Conservation (phyloP, 2,888 invertebrate species). For the Dryomyza anilis region DNA sequence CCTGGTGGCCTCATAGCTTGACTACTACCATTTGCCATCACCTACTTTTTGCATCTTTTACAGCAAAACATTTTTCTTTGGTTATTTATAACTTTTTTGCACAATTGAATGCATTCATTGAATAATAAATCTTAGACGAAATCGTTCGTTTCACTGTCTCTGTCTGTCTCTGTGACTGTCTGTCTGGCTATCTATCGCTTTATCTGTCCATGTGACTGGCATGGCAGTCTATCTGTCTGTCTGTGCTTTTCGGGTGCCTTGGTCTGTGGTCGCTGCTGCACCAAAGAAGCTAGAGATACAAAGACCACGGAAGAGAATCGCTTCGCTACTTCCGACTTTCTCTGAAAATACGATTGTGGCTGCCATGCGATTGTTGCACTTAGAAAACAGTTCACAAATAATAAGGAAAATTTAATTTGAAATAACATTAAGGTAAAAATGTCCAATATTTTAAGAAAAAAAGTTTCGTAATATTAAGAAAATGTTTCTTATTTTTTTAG, state of each 20-base stretch:
- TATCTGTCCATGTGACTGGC: not conserved
- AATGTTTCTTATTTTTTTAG: no score
- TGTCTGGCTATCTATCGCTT: not conserved
- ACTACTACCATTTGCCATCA: not conserved
- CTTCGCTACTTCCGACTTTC: conserved; percentile 27
- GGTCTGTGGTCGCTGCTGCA: not conserved
- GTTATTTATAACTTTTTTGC: conserved; percentile 24
- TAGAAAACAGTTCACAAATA: no score
- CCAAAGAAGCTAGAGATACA: no score
- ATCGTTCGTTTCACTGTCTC: not conserved
- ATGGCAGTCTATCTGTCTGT: not conserved
- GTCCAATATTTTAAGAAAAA: no score
- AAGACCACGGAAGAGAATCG: conserved; percentile 20
- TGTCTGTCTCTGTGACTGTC: not conserved
- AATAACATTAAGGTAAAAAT: no score
- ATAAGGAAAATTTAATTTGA: no score
- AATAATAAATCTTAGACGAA: conserved; percentile 26
- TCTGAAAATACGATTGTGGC: conserved; percentile 18
- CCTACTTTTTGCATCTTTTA: not conserved
- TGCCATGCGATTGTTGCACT: no score
- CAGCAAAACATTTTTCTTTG: not conserved
- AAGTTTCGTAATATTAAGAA: no score
- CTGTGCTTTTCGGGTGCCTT: not conserved
- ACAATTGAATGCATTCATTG: conserved; percentile 25
- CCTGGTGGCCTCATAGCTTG: not conserved